Percentiles rank a stretch among this genome's conserved stretches.
These are phyloP conservation scores for Etheostoma cragini DNA, from an alignment of 2,113 vertebrate species.

Conservation along the genomic window DNA sequence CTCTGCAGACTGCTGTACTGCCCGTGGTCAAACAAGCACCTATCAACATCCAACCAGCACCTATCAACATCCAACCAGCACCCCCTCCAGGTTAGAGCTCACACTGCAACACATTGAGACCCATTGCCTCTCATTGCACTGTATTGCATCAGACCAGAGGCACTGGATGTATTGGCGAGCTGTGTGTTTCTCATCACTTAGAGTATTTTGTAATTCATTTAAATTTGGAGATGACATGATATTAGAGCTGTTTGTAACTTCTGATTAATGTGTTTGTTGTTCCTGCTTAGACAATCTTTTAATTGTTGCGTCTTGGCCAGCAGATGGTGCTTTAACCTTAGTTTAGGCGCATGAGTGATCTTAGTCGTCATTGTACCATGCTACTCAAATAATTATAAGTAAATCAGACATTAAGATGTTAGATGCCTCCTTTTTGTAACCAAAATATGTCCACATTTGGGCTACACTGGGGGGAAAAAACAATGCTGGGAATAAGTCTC, in stretches of 20 bases:
- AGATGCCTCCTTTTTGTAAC: not conserved
- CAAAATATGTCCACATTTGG: not conserved
- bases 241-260: not conserved
- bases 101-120: conserved; percentile 33
- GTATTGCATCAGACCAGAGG: not conserved
- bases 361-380: not conserved
- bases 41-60: conserved; percentile 89
- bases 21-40: conserved; percentile 87
- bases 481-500: not conserved
- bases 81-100: conserved; percentile 85
- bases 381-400: not conserved
- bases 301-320: conserved; percentile 38
- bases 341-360: conserved; percentile 17
- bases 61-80: conserved; percentile 89
- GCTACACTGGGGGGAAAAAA: not conserved
- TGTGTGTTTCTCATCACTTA: not conserved
- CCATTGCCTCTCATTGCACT: not conserved
- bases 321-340: conserved; percentile 68
- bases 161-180: not conserved
- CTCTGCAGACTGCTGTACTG: conserved; percentile 86
- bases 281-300: not conserved
- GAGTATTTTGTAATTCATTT: not conserved
- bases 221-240: not conserved
- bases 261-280: conserved; percentile 1
- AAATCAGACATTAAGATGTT: not conserved